Percentiles rank a stretch among this genome's conserved stretches.
Conservation (phyloP, 2,888 invertebrate genomes). For the Torymus aiolomorphi region DNA sequence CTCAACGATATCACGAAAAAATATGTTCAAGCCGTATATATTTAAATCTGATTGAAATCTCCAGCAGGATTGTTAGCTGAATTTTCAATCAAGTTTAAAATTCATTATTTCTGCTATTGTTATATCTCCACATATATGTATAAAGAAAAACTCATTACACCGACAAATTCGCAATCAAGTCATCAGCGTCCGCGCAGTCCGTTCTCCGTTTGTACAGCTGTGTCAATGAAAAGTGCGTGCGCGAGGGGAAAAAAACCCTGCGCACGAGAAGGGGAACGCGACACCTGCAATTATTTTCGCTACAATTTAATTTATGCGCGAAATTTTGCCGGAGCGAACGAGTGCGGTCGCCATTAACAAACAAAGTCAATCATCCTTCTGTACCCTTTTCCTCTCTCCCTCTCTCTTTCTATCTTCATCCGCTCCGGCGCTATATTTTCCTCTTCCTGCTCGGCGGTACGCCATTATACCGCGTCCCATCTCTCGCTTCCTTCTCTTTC, state of each 20-base stretch:
- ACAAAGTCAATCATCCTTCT: slow-evolving; percentile 44
- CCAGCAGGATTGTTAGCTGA: too few species aligned
- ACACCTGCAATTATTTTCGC: slow-evolving; percentile 48
- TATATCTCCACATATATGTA: not conserved
- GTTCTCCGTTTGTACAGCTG: slow-evolving; percentile 7
- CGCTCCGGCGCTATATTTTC: slow-evolving; percentile 36
- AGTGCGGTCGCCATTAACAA: slow-evolving; percentile 17
- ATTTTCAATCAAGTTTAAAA: not conserved
- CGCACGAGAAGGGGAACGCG: not conserved
- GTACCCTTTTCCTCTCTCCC: not conserved
- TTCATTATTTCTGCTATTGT: not conserved
- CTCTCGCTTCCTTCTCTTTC: slow-evolving; percentile 33
- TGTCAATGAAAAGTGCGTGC: slow-evolving; percentile 17
- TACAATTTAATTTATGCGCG: slow-evolving; percentile 48
- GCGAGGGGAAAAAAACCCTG: not conserved
- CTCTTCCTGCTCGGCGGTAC: slow-evolving; percentile 37
- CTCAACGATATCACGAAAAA: too few species aligned
- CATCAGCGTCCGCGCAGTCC: not conserved
- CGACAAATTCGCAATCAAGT: not conserved
- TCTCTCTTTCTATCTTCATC: slow-evolving; percentile 4
- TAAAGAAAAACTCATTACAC: not conserved
- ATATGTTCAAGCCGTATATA: too few species aligned
- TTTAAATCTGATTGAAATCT: too few species aligned
- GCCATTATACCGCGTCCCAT: slow-evolving; percentile 20
- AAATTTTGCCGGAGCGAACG: slow-evolving; percentile 1